Conservation (phyloP, 2,113 vertebrate genomes). For the Marmota flaviventris region DNA sequence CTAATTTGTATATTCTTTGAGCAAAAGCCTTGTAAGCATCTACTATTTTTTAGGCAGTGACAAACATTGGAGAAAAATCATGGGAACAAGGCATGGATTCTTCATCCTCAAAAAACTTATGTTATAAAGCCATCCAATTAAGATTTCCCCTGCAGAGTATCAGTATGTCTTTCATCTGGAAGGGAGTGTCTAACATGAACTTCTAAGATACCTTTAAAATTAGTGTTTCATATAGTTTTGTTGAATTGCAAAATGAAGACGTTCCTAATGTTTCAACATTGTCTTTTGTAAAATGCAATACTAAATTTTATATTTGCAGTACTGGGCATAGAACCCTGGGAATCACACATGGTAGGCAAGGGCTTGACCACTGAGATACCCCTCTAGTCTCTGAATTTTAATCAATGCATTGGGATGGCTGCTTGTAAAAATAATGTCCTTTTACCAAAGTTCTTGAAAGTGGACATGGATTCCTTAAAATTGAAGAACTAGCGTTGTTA, state of each 20-base stretch:
- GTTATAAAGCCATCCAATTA: background rate
- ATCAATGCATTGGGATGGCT: background rate
- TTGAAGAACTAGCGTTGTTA: background rate
- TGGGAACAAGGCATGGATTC: background rate
- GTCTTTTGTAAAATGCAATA: background rate
- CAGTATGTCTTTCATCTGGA: background rate
- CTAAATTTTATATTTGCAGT: background rate
- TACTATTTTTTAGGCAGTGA: background rate
- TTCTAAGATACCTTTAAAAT: background rate
- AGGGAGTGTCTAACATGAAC: background rate
- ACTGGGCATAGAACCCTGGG: background rate
- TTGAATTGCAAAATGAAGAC: background rate
- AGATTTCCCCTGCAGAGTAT: background rate
- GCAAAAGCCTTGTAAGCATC: background rate
- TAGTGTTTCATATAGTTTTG: background rate
- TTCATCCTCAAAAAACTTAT: background rate
- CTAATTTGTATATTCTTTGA: background rate
- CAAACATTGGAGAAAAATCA: background rate
- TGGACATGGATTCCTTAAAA: slow-evolving; percentile 29
- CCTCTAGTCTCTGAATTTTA: background rate
- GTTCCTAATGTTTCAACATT: background rate
- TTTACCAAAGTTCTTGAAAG: slow-evolving; percentile 35
- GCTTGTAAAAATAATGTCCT: background rate
- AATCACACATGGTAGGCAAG: background rate
- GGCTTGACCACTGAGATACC: background rate